phyloP scores from a whole-genome alignment of 2,888 invertebrate genomes.

The Cephus rjabovi region DNA sequence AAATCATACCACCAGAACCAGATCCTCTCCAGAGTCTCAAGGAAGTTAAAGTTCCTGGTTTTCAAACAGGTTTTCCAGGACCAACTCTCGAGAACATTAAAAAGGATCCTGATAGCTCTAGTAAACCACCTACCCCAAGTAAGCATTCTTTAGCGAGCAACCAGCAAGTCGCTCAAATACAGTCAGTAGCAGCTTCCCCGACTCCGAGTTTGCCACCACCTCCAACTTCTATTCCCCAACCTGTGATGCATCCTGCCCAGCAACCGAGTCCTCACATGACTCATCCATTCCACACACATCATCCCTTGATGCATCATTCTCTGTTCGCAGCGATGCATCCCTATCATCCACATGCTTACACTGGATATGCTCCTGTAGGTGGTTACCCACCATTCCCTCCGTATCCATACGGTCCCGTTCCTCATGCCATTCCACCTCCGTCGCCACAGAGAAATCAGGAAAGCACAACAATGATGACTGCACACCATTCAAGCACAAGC shows the following conservation, averaged over 20 bases:
- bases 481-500: slow-evolving; percentile 74
- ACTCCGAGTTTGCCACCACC: slow-evolving; percentile 70
- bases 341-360: slow-evolving; percentile 72
- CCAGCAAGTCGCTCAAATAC: slow-evolving; percentile 52
- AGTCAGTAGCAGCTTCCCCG: slow-evolving; percentile 59
- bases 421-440: slow-evolving; percentile 78
- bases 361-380: slow-evolving; percentile 64
- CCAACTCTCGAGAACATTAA: slow-evolving; percentile 80
- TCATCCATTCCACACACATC: slow-evolving; percentile 81
- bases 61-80: slow-evolving; percentile 74
- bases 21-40: slow-evolving; percentile 84
- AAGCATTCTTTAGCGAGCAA: slow-evolving; percentile 52
- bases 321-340: slow-evolving; percentile 78
- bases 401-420: slow-evolving; percentile 79
- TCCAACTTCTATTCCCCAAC: slow-evolving; percentile 75
- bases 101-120: slow-evolving; percentile 75
- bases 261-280: slow-evolving; percentile 76
- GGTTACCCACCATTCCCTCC: slow-evolving; percentile 67
- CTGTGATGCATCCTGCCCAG: slow-evolving; percentile 81
- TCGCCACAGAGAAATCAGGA: slow-evolving; percentile 69
- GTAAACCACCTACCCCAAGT: slow-evolving; percentile 60
- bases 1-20: slow-evolving; percentile 71
- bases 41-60: slow-evolving; percentile 84
- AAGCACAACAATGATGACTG: slow-evolving; percentile 77
- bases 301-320: slow-evolving; percentile 77